Percentiles rank a stretch among this genome's conserved stretches.
Conservation (phyloP, 2,797 vertebrate species). For the Leuciscus waleckii region DNA sequence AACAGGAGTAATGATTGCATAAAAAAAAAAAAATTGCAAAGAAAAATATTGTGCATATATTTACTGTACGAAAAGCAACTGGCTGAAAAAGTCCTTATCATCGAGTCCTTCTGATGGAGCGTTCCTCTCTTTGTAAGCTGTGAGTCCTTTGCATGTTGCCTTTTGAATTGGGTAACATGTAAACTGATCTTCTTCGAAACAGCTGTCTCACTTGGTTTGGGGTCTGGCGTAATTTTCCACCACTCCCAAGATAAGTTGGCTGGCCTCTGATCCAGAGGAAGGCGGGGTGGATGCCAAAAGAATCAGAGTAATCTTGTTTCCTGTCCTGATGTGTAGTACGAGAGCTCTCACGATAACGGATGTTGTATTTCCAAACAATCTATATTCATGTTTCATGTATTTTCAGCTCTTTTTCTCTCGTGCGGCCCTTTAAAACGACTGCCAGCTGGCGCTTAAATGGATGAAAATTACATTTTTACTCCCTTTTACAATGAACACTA, state of each 20-base stretch:
- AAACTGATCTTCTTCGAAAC: constrained; percentile 31
- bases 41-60: neutral
- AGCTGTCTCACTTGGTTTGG: constrained; percentile 39
- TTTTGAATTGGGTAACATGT: neutral
- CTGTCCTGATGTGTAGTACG: constrained; percentile 40
- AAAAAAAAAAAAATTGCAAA: neutral
- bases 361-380: constrained; percentile 20
- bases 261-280: constrained; percentile 49
- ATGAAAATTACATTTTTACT: constrained; percentile 31
- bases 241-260: constrained; percentile 54
- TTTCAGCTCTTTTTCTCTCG: constrained; percentile 19
- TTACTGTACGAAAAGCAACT: neutral
- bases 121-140: neutral
- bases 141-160: neutral
- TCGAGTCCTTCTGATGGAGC: neutral
- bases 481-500: constrained; percentile 5
- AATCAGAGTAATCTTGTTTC: constrained; percentile 60
- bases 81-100: neutral
- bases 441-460: constrained; percentile 30
- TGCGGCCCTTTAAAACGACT: neutral
- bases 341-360: constrained; percentile 30
- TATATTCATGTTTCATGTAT: constrained; percentile 19
- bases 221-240: constrained; percentile 35
- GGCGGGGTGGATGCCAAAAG: constrained; percentile 50
- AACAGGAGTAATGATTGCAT: neutral